Evolutionary conservation across 23 tunicate genomes (phyloP), one percentile per base, ranked within the genome.

Genomic region (Trididemnum nubilum): DNA sequence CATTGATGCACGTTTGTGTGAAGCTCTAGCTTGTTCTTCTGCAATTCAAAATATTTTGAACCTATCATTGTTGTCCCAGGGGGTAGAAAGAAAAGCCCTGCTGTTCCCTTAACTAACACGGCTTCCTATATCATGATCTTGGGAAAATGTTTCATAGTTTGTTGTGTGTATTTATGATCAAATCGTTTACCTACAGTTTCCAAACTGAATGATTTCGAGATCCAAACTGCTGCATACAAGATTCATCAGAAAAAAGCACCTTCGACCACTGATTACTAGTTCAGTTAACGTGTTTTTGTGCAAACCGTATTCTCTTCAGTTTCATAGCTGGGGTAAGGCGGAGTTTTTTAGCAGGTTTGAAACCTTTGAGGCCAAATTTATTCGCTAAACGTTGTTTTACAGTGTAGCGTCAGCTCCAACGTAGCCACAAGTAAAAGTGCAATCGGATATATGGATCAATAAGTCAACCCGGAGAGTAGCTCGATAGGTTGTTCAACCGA

Each of bases 111-210:
- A 49, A 39, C 59, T 32, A 24, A 73, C 31, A 39, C 33, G 61
- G 33, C 61, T 61, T 7, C 79, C 79, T 59, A 73, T 73, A 38
- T 73, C 59, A 73, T 73, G 79, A 73, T 49, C 32, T 49, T 73
- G 18, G 59, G 59, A 19, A 29, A 49, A 37, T 73, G 79, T 73
- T 73, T 73, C 59, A 73, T 73, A n/a, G 79, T 73, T 73, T 73
- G 58, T 49, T 24, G 79, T 58, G 79, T 39, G 61, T 38, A 73
- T n/a, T 73, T 73, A 4, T 73, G 59, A 73, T 73, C 29, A 33
- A 73, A 73, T 73, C 59, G 59, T 73, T 40, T 73, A 19, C 59
- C 79, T 18, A 49, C 32, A 24, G 79, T 38, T 28, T 24, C 59
- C 79, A 39, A 49, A 73, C 59, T 39, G 59, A 39, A 39, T 49